phyloP scores from a whole-genome alignment of 2,797 vertebrate genomes.

The Phylloscopus collybita region DNA sequence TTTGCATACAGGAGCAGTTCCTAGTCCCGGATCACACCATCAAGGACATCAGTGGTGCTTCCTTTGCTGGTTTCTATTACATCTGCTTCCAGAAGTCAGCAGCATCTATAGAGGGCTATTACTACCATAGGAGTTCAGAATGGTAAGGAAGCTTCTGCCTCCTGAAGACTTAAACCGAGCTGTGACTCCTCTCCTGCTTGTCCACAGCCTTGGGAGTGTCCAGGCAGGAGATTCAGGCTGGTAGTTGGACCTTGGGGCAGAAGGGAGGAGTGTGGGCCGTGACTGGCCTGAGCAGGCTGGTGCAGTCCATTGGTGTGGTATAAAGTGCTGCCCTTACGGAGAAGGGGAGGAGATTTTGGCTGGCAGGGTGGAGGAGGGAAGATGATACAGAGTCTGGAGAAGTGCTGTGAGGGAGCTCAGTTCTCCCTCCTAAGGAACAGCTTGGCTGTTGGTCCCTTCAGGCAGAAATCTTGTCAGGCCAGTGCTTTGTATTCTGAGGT shows the following conservation, averaged over 20 bases:
- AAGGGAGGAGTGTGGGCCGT: rapidly evolving
- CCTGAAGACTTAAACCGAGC: background rate
- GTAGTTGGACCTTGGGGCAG: background rate
- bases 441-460: background rate
- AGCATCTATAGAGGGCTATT: slow-evolving; percentile 97
- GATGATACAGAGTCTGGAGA: background rate
- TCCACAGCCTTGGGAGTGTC: background rate
- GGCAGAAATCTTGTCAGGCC: background rate
- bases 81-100: slow-evolving; percentile 99
- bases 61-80: slow-evolving; percentile 99
- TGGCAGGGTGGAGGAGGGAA: background rate
- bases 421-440: background rate
- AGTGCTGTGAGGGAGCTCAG: background rate
- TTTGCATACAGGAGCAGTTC: slow-evolving; percentile 89
- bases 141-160: slow-evolving; percentile 80
- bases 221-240: background rate
- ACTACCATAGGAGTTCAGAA: slow-evolving; percentile 96
- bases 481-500: background rate
- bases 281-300: background rate
- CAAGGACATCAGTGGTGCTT: slow-evolving; percentile 97
- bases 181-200: background rate
- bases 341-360: rapidly evolving
- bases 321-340: background rate
- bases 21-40: slow-evolving; percentile 97
- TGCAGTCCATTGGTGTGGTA: background rate